Percentiles rank a stretch among this genome's conserved stretches.
Evolutionary conservation across 2,797 vertebrate species (phyloP).

Genomic region (Limosa lapponica): DNA sequence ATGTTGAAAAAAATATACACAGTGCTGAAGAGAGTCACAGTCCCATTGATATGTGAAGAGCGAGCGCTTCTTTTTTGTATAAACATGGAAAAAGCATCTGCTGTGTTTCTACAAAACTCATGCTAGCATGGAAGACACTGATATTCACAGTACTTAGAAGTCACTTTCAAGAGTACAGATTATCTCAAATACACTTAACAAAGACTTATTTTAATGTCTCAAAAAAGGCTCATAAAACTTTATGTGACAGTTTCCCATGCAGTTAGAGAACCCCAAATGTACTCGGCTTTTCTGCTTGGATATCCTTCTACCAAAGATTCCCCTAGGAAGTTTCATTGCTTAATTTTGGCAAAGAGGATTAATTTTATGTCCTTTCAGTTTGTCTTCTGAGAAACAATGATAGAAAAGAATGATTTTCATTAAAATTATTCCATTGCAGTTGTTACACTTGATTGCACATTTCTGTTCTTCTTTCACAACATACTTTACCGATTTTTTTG

Average conservation of each 20-base stretch:
- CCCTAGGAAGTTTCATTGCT: background rate
- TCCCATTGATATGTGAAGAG: background rate
- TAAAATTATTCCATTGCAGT: background rate
- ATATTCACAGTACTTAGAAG: background rate
- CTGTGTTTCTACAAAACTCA: background rate
- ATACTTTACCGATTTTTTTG: background rate
- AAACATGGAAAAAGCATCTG: background rate
- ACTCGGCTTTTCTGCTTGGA: background rate
- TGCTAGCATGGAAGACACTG: background rate
- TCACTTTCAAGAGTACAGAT: background rate
- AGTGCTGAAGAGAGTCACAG: background rate
- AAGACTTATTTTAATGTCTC: background rate
- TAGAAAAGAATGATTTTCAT: background rate
- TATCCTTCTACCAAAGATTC: background rate
- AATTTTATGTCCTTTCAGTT: background rate
- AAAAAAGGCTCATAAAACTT: conserved; percentile 11
- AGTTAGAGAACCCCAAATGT: background rate
- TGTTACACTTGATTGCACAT: background rate
- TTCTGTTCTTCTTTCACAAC: background rate
- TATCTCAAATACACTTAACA: background rate
- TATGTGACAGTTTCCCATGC: background rate
- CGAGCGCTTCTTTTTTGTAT: background rate
- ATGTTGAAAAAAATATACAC: background rate
- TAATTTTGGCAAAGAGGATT: conserved; percentile 1
- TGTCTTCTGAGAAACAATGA: background rate